phyloP scores from a whole-genome alignment of 2,888 invertebrate genomes.

The Amblyteles armatorius region DNA sequence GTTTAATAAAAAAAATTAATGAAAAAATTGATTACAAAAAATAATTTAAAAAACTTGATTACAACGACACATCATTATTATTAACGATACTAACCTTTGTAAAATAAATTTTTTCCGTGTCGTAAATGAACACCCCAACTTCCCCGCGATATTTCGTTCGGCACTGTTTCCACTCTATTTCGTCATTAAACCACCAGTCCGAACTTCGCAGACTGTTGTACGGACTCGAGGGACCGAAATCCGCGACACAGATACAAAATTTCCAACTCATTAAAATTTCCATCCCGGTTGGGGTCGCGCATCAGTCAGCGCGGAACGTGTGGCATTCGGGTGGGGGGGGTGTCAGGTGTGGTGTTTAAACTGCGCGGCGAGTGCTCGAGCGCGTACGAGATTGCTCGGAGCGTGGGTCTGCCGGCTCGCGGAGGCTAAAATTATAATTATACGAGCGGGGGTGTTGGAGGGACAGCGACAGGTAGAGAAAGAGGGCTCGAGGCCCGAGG shows the following conservation, averaged over 20 bases:
- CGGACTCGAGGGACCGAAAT: not conserved
- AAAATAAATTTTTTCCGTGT: not conserved
- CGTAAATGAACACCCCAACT: not conserved
- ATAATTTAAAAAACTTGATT: too few species aligned
- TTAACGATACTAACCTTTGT: too few species aligned
- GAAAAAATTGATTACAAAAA: too few species aligned
- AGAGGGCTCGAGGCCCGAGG: not conserved
- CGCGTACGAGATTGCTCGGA: not conserved
- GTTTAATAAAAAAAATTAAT: too few species aligned
- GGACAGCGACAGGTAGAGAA: not conserved
- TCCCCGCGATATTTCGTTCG: not conserved
- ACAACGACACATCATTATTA: not conserved
- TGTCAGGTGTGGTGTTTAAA: slow-evolving; percentile 11
- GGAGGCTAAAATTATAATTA: slow-evolving; percentile 34
- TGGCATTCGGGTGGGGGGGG: not conserved
- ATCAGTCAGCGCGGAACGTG: not conserved
- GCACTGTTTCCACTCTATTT: not conserved
- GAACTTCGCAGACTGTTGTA: not conserved
- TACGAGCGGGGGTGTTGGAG: not conserved
- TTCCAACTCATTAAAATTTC: slow-evolving; percentile 19
- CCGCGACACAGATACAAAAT: not conserved
- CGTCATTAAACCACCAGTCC: not conserved
- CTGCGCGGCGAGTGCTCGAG: slow-evolving; percentile 18
- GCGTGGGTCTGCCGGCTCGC: not conserved
- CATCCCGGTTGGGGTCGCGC: not conserved